Conservation (phyloP, 2,888 invertebrate genomes). For the Lepas anatifera region DNA sequence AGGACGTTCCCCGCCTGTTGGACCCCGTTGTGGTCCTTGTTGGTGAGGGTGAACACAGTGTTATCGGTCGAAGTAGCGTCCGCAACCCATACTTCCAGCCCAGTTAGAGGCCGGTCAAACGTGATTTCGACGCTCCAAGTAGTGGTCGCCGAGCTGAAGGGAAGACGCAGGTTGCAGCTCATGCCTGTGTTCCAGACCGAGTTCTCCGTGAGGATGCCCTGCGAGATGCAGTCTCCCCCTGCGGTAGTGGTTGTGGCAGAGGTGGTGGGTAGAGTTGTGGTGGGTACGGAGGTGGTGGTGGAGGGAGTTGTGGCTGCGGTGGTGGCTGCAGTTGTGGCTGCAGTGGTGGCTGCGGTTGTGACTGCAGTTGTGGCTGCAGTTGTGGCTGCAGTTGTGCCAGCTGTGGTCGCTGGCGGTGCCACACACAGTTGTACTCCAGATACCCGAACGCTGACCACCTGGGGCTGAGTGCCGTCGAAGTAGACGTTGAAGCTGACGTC, state of each 20-base stretch:
- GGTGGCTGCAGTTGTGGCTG: too few species aligned
- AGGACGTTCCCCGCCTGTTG: conserved; percentile 15
- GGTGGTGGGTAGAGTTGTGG: background rate
- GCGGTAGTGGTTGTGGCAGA: background rate
- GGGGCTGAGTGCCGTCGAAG: background rate
- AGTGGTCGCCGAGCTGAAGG: background rate
- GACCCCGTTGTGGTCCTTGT: conserved; percentile 14
- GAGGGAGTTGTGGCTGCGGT: too few species aligned
- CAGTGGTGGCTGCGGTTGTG: too few species aligned
- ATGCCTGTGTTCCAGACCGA: background rate
- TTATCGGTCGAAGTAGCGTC: conserved; percentile 9
- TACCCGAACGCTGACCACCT: background rate
- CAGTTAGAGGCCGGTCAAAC: background rate
- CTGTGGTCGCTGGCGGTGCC: too few species aligned
- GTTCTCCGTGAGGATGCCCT: background rate
- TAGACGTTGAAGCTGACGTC: background rate
- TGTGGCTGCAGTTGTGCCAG: too few species aligned
- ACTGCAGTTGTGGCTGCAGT: too few species aligned
- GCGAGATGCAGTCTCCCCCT: background rate
- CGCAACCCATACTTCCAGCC: conserved; percentile 15
- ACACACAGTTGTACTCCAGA: background rate
- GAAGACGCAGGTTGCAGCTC: background rate
- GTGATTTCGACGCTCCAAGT: background rate
- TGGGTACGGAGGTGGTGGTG: too few species aligned
- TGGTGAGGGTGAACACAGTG: conserved; percentile 16